Base-by-base conservation (phyloP, 2,888 invertebrate species). In the Ophioninae sp. region DNA sequence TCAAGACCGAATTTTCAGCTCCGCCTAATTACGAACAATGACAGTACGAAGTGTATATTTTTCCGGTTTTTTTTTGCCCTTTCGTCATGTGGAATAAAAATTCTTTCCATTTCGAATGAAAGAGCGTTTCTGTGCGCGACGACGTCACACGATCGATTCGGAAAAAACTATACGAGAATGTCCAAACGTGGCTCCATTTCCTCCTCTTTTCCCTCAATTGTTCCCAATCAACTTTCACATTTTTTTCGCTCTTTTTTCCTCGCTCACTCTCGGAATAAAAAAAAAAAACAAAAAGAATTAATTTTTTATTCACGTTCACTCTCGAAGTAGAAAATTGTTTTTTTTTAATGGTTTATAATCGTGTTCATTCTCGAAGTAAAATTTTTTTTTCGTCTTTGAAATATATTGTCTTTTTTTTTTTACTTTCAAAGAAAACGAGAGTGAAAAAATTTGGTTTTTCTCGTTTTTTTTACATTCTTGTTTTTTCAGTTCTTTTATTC, bases 181-280 rank as follows among this genome's bases (percentile, higher is more conserved):
- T 73, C 79, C 68, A 82, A 81, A n/a, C 81, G 50, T 59, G 68
- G 68, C 44, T 39, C 30, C 44, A 8, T 74, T 56, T 59, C 41
- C 62, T 67, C 74, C 67, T 30, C 62, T 57, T 70, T 76, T 37
- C 56, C 50, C 17, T 74, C 21, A 5, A 68, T 81, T 81, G 76
- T 79, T 84, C 79, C 81, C 84, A 79, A 81, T 76, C 76, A 84
- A 75, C 84, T 79, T 79, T 75, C 59, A 76, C 79, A 73, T 76
- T 76, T 67, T 50, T 81, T 62, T 37, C 73, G 37, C 61, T 56
- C 67, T 68, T 41, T 62, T 72, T 68, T 61, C 59, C n/a, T 74
- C 62, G 50, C 74, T 56, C 37, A 69, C 67, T 62, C 56, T 67
- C 57, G 41, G 41, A 6, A 7, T 65, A 67, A 23, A 30, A 68